phyloP scores from a whole-genome alignment of 1,140 invertebrate species.

The Solenopsis fugax region DNA sequence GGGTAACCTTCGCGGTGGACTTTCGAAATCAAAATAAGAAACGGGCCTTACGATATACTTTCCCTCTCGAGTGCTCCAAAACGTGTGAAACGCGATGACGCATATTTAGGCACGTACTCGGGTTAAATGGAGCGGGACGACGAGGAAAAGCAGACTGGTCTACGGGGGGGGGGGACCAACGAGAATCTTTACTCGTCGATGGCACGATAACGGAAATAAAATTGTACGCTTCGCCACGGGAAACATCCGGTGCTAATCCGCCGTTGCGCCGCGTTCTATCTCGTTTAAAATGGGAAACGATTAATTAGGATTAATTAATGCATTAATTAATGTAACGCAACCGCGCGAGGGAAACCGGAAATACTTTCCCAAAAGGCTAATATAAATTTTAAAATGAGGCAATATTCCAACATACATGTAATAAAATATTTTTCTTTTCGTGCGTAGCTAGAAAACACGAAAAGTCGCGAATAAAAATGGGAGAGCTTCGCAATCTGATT shows the following conservation, averaged over 20 bases:
- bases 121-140: constrained; percentile 42
- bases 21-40: constrained; percentile 65
- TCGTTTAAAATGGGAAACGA: not conserved
- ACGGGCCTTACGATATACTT: constrained; percentile 44
- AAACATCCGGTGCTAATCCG: not conserved
- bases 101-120: constrained; percentile 47
- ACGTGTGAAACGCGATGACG: constrained; percentile 43
- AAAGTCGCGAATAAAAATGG: not conserved
- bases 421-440: not conserved
- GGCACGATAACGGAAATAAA: constrained; percentile 3
- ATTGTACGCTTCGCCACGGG: not conserved
- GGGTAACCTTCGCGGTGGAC: constrained; percentile 42
- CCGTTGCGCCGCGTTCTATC: not conserved
- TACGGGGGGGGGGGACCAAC: not conserved
- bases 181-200: not conserved
- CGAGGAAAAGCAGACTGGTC: constrained; percentile 13
- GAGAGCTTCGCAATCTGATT: not conserved
- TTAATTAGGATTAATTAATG: constrained; percentile 19
- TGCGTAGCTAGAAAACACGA: not conserved
- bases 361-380: not conserved
- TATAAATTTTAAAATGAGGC: not conserved
- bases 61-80: constrained; percentile 55
- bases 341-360: not conserved
- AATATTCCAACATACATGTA: not conserved
- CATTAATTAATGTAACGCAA: not conserved